phyloP scores from a whole-genome alignment of 1,140 invertebrate species.

The Grapholita molesta region DNA sequence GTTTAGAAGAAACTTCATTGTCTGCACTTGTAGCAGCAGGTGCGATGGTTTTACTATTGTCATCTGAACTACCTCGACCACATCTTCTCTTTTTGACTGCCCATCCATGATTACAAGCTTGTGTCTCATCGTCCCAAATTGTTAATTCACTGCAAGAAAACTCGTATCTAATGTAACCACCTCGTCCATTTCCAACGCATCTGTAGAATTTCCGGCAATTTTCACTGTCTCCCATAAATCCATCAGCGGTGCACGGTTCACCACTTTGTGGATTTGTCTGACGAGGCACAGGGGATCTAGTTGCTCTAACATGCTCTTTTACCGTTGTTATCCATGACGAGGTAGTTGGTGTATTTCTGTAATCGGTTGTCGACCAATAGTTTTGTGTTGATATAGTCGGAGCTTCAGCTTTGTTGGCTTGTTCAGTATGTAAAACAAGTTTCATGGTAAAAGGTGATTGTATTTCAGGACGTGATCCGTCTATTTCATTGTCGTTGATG shows the following conservation, averaged over 20 bases:
- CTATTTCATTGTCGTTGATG: slow-evolving; percentile 53
- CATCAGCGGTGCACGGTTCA: slow-evolving; percentile 73
- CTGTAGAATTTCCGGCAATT: slow-evolving; percentile 89
- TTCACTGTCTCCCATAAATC: slow-evolving; percentile 82
- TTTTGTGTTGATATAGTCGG: slow-evolving; percentile 2
- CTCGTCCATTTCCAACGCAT: slow-evolving; percentile 82
- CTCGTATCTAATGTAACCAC: slow-evolving; percentile 81
- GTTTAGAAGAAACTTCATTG: slow-evolving; percentile 8
- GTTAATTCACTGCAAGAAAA: slow-evolving; percentile 85
- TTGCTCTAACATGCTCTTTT: background rate
- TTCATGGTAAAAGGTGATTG: slow-evolving; percentile 52
- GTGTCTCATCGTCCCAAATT: slow-evolving; percentile 83
- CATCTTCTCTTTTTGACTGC: slow-evolving; percentile 71
- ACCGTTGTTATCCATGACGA: background rate
- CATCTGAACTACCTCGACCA: slow-evolving; percentile 27
- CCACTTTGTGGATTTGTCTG: slow-evolving; percentile 22
- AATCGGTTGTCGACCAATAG: background rate
- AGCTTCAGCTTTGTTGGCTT: slow-evolving; percentile 10
- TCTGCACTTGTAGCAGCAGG: slow-evolving; percentile 17
- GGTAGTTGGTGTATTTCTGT: slow-evolving; percentile 14
- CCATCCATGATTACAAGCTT: slow-evolving; percentile 84
- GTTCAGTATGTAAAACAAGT: slow-evolving; percentile 17
- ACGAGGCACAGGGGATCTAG: background rate
- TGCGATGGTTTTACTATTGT: slow-evolving; percentile 17
- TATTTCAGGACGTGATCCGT: slow-evolving; percentile 38